Evolutionary conservation across 2,113 vertebrate genomes (phyloP), one percentile per base, ranked within the genome.

Genomic region (Poeciliopsis retropinna): DNA sequence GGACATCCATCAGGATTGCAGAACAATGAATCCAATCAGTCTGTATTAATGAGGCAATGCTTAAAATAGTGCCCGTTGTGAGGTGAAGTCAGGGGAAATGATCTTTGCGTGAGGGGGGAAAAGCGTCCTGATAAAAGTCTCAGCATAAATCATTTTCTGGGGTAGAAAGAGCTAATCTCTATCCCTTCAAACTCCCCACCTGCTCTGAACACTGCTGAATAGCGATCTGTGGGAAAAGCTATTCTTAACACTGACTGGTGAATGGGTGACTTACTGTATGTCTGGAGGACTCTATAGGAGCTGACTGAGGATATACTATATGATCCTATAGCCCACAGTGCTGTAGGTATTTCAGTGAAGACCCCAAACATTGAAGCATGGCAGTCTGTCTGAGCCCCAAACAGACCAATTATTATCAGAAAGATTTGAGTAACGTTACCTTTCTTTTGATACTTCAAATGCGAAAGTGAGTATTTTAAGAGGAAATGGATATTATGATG

Each of bases 11-110:
- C 92, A 92, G 89, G 84, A 86, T 80, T 76, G 81, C 87, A 81
- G 92, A 91, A 93, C 90, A 93, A 93, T 90, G 92, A 92, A 92
- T 88, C 90, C 89, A 93, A 93, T 93, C 92, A 92, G 83, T 91
- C 85, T 82, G 90, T 88, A 93, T 93, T 93, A 92, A 93, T 93
- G 92, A 93, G 90, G 82, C 89, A 80, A 83, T 70, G 88, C 92
- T 91, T 92, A 93, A 93, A 93, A 93, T 93, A 93, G 92, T 93
- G 87, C 87, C 80, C 80, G 89, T 91, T 91, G 88, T 91, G 89
- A 93, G 90, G 90, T 92, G 86, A 92, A 92, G 88, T 90, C 89
- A 79, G 80, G 88, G 90, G 89, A 91, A 92, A 92, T 92, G 90
- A 93, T 93, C 92, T 93, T 89, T 91, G 88, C 73, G 73, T 83